These are phyloP conservation scores for Aptenodytes patagonicus DNA, from an alignment of 2,113 vertebrate genomes.

Conservation along the genomic window DNA sequence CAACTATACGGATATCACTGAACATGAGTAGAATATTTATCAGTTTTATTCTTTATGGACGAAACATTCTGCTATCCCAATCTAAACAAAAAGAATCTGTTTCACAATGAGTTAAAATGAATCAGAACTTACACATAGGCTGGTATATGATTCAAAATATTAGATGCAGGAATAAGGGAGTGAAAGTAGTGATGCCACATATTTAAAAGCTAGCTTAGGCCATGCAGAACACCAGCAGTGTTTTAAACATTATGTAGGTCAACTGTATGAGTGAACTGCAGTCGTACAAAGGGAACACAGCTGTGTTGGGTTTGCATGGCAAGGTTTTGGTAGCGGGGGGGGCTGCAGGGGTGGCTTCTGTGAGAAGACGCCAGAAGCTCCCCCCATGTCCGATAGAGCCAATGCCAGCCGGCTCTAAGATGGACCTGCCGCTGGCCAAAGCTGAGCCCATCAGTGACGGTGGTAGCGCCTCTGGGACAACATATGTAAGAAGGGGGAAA, in stretches of 20 bases:
- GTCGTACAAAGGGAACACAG: background rate
- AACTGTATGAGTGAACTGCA: background rate
- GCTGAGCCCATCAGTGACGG: rapidly evolving
- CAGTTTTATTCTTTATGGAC: background rate
- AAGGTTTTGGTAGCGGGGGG: background rate
- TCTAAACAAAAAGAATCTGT: background rate
- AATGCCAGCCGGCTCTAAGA: background rate
- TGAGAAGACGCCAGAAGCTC: background rate
- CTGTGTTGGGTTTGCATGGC: background rate
- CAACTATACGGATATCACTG: background rate
- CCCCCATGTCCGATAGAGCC: rapidly evolving
- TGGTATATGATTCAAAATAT: background rate
- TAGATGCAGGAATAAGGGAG: background rate
- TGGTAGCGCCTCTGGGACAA: background rate
- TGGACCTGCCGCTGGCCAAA: rapidly evolving
- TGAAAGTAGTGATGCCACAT: background rate
- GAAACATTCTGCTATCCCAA: background rate
- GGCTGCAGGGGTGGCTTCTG: background rate
- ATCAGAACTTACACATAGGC: background rate
- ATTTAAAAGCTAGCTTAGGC: background rate
- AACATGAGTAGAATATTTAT: background rate
- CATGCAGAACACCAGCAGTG: background rate
- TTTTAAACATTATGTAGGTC: background rate
- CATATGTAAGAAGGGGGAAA: background rate
- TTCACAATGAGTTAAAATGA: background rate